These are phyloP conservation scores for Lycocerus yunnanus DNA, from an alignment of 2,888 invertebrate genomes.

Conservation along the genomic window DNA sequence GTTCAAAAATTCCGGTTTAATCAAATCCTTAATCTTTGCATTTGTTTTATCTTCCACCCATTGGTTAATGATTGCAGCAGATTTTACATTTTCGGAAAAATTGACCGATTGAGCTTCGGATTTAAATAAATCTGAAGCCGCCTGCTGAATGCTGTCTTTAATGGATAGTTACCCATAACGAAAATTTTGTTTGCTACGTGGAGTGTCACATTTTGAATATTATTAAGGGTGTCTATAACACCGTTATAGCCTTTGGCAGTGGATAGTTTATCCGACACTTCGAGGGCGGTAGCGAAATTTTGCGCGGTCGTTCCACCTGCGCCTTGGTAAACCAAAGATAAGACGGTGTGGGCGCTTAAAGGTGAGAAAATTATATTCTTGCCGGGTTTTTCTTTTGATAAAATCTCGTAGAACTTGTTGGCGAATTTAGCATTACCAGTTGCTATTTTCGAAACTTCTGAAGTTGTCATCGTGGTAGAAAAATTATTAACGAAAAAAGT, in stretches of 20 bases:
- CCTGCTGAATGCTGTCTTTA: constrained; percentile 61
- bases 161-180: constrained; percentile 58
- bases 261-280: constrained; percentile 27
- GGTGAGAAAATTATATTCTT: constrained; percentile 54
- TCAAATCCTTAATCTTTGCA: constrained; percentile 77
- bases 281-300: constrained; percentile 43
- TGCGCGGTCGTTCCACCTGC: constrained; percentile 48
- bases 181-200: constrained; percentile 74
- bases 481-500: constrained; percentile 23
- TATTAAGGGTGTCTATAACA: constrained; percentile 45
- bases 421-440: constrained; percentile 46
- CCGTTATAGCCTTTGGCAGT: constrained; percentile 36
- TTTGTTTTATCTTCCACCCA: constrained; percentile 84
- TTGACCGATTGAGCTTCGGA: constrained; percentile 67
- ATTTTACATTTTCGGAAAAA: constrained; percentile 61
- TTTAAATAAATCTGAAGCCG: constrained; percentile 66
- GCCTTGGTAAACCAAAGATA: constrained; percentile 52
- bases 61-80: constrained; percentile 68
- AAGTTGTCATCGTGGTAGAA: constrained; percentile 4
- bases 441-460: constrained; percentile 35
- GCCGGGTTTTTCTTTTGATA: constrained; percentile 37
- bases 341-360: constrained; percentile 52
- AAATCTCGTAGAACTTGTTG: constrained; percentile 43
- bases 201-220: constrained; percentile 60
- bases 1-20: constrained; percentile 63